Evolutionary conservation across 1,140 invertebrate species (phyloP), one percentile per base, ranked within the genome.

Genomic region (Arctopsyche grandis): DNA sequence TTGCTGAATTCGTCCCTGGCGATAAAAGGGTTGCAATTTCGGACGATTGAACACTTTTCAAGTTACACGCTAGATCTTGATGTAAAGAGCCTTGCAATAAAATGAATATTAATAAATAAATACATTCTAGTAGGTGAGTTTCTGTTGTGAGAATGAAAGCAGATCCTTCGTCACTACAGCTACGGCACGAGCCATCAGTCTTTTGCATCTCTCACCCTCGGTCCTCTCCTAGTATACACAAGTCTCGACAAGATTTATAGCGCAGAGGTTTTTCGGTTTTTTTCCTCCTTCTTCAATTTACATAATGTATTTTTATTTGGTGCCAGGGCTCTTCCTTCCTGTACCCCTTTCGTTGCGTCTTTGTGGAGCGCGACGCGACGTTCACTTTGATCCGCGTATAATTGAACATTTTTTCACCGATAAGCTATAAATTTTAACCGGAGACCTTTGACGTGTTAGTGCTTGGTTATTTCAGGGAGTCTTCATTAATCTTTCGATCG

Each of bases 231-330:
- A 29, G 9, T 14, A 10, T 21, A 26, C 43, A 3, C 71, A 48
- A 74, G 43, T 12, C 46, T 58, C 71, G 46, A 46, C 46, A 58
- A 74, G 71, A 74, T 74, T 74, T 74, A 74, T 74, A 56, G 71
- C 71, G 10, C 4, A 19, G 9, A 22, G 12, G 21, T 56, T 74
- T 74, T 74, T 66, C 63, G 58, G 1, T 19, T 60, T 24, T 24
- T 52, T 38, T 19, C 9, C 7, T 70, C 63, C 21, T 19, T 44
- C 71, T 74, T 58, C 71, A 74, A 74, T 74, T 74, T 74, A 58
- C 71, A 74, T 74, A 74, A 74, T 74, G 71, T 74, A 58, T 74
- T 74, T 74, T 74, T 74, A 74, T 74, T 74, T 58, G 71, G 71
- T 58, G 71, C 52, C 69, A 71, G 44, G 16, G 24, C 66, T 38